Base-by-base conservation (phyloP, 2,113 vertebrate species). In the Spheniscus mendiculus region DNA sequence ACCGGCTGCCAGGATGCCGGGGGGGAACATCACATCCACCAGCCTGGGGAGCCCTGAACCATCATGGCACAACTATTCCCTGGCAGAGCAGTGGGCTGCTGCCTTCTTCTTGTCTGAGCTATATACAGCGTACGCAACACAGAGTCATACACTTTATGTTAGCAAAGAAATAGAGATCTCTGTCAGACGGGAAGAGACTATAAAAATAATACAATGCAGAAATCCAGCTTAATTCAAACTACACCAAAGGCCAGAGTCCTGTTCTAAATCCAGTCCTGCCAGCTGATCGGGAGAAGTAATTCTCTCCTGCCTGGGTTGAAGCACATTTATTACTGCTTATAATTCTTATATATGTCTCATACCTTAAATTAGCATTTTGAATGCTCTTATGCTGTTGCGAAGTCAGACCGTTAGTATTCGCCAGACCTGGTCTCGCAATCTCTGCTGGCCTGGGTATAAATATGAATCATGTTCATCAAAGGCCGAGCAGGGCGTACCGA, bases 141-240 rank as follows among this genome's bases (percentile, higher is more conserved):
- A 15, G 56, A 53, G 25, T 55, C 63, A 77, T 17, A 40, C 9
- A 26, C 80, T 82, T 61, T 22, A 27, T 5, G 45, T 65, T 72
- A 95, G 77, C 83, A 55, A 70, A 84, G 83, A 74, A 50, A 16
- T 0, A 50, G 69, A 87, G 87, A 89, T 83, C 58, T 79, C 73
- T 56, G 49, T 83, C 13, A 6, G 81, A 73, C 15, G 67, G 58
- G 89, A 87, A 82, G 89, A 95, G 81, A 80, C 91, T 38, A 59
- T 91, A 90, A 89, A 96, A 93, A 70, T 93, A 97, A 96, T 67
- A 69, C 29, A 94, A 70, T 47, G 36, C 93, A 96, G 94, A 89
- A 91, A 97, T 73, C 52, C 90, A 61, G 44, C 36, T 85, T 44
- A 67, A 72, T 79, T 96, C 73, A 26, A 89, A 65, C 58, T 84